Evolutionary conservation across 2,113 vertebrate species (phyloP), one percentile per base, ranked within the genome.

Genomic region (Spizaetus ornatus): DNA sequence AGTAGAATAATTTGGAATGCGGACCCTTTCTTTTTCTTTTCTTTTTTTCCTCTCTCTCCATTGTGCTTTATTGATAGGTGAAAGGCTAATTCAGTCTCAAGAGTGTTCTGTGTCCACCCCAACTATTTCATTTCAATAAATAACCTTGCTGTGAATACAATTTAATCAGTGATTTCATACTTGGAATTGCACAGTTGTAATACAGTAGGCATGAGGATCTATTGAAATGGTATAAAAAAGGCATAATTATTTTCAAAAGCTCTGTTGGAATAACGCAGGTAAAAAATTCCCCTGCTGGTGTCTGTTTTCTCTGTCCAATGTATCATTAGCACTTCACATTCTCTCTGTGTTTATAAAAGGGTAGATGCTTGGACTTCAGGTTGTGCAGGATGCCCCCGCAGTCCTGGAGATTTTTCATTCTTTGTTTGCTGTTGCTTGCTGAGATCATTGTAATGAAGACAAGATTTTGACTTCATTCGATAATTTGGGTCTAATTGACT

Each of bases 131-230:
- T 78, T 91, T 85, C 84, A 92, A 42, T 48, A 92, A 96, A 90
- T 88, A 92, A 91, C 27, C 53, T 74, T 96, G 82, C 90, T 92
- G 72, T 79, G 89, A 97, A 97, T 91, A 67, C 71, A 21, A 89
- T 97, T 97, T 97, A 97, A 97, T 96, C 97, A 96, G 93, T 95
- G 80, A 97, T 93, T 96, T 96, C 27, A 15, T 84, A 93, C 53
- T 43, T 82, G 66, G 93, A 86, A 91, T 71, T 82, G 69, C 88
- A 74, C 80, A 95, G 88, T 82, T 96, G 88, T 94, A 91, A 90
- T 74, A 95, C 56, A 83, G 95, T 85, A 83, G 65, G 95, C 13
- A 8, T 93, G 62, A 82, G 11, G 62, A 86, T 81, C 87, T 93
- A 92, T 69, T 95, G 90, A 87, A 97, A 95, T 31, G 70, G 45